Percentiles rank a stretch among this genome's conserved stretches.
Conservation (phyloP, 1,140 invertebrate genomes). For the Drosophila baimaii region DNA sequence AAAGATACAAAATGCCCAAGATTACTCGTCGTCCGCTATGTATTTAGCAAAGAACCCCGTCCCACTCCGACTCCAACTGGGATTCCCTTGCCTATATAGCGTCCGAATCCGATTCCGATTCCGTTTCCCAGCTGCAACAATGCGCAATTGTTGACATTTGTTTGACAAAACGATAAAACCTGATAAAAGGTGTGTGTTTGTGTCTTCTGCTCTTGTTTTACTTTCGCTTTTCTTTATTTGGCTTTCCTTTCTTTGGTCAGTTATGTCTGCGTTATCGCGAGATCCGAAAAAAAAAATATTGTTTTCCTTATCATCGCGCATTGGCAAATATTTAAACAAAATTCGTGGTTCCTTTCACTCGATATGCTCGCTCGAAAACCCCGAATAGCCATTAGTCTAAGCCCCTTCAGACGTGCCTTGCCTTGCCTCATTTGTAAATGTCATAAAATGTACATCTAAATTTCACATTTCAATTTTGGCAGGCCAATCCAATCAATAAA, state of each 20-base stretch:
- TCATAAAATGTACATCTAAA: slow-evolving; percentile 42
- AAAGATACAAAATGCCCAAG: slow-evolving; percentile 25
- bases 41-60: slow-evolving; percentile 60
- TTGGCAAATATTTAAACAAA: slow-evolving; percentile 77
- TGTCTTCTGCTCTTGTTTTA: slow-evolving; percentile 55
- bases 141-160: slow-evolving; percentile 81
- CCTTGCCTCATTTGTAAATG: slow-evolving; percentile 69
- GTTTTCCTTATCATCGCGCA: slow-evolving; percentile 60
- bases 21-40: slow-evolving; percentile 36
- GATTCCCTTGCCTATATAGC: slow-evolving; percentile 21
- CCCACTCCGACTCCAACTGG: slow-evolving; percentile 3
- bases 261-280: slow-evolving; percentile 50
- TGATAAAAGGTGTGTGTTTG: slow-evolving; percentile 58
- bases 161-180: slow-evolving; percentile 76
- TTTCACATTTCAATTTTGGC: slow-evolving; percentile 62
- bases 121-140: slow-evolving; percentile 71
- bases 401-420: slow-evolving; percentile 43
- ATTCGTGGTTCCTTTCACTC: slow-evolving; percentile 31
- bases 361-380: slow-evolving; percentile 34
- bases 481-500: slow-evolving; percentile 78
- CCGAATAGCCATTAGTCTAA: slow-evolving; percentile 76
- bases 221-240: slow-evolving; percentile 63
- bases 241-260: slow-evolving; percentile 70
- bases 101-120: slow-evolving; percentile 15
- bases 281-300: slow-evolving; percentile 46